Base-by-base conservation (phyloP, 35 echinoderm and acorn worm genomes). In the Strongylocentrotus purpuratus region DNA sequence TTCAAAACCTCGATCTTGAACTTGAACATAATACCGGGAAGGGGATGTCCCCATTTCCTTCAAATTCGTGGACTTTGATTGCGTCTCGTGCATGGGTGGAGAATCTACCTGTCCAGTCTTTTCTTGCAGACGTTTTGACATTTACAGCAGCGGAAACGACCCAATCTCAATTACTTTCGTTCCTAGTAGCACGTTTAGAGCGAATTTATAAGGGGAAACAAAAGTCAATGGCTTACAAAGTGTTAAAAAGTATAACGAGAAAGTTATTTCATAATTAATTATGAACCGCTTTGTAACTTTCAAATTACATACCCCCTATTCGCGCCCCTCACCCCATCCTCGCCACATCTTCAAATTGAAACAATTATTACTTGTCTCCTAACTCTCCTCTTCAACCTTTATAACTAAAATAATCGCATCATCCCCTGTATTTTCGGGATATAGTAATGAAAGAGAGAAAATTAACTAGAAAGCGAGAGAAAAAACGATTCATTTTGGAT, bases 1-100 rank as follows among this genome's bases (percentile, higher is more conserved):
- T 78, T 78, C 22, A 78, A 78, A 78, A 78, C 65, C 65, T 78
- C 65, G 65, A 78, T 78, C 65, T 78, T 78, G 65, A 78, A 78
- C 65, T 78, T 78, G 65, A 78, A 28, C 65, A 78, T 78, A 78
- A 78, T 78, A 78, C 65, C 22, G 25, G 20, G 65, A 12, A 78
- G 65, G 65, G 20, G 65, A 59, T 28, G 65, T 78, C 65, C 65
- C 65, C 65, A 78, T 28, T 78, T 78, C 65, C 61, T 25, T 20
- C 22, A 78, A 7, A 78, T 78, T 10, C 10, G 10, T 55, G 50
- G 0, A 14, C 25, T 78, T 78, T 28, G 20, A 22, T 25, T 18
- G 25, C 7, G 20, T 78, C 20, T 1, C 22, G 22, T 9, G 17
- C 52, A 59, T 78, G 28, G 22, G 20, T 78, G 65, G 20, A 78